Evolutionary conservation across 2,113 vertebrate species (phyloP), one percentile per base, ranked within the genome.

Genomic region (Nibea albiflora): DNA sequence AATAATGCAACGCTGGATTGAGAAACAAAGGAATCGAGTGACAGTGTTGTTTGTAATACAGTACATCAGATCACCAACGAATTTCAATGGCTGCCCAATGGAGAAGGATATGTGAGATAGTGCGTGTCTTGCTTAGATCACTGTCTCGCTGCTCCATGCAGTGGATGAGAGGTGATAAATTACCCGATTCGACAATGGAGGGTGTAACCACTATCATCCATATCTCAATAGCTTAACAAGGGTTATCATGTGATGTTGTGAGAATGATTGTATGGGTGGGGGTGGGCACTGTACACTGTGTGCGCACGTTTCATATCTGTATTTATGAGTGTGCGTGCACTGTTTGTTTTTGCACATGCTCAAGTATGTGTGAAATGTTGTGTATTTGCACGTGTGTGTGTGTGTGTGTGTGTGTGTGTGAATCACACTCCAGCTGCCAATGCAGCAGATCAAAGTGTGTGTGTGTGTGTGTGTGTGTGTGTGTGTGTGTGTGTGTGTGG

Each of bases 151-250:
- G 50, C 70, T 73, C 19, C 78, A 56, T 65, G 72, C 79, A 68
- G 35, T 10, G 57, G 64, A 75, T 57, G 67, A 1, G 19, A 15
- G 70, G 73, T 83, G 85, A 91, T 88, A 70, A 87, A 91, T 85
- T 56, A 85, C 84, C 62, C 44, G 54, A 83, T 89, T 72, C 71
- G 62, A 93, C 81, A 88, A 88, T 77, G 61, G 82, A 86, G 77
- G 77, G 76, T 60, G 89, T 78, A 81, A 75, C 85, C 75, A 24
- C 73, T 72, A 68, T 89, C 66, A 80, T 85, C 87, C 81, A 78
- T 76, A 91, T 88, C 82, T 85, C 83, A 82, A 88, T 73, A 85
- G 61, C 84, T 84, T 84, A 90, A 92, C 80, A 85, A 85, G 85
- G 82, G 91, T 91, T 89, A 90, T 90, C 86, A 81, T 79, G 47